Base-by-base conservation (phyloP, 1,140 invertebrate species). In the Trachelipus rathkii region DNA sequence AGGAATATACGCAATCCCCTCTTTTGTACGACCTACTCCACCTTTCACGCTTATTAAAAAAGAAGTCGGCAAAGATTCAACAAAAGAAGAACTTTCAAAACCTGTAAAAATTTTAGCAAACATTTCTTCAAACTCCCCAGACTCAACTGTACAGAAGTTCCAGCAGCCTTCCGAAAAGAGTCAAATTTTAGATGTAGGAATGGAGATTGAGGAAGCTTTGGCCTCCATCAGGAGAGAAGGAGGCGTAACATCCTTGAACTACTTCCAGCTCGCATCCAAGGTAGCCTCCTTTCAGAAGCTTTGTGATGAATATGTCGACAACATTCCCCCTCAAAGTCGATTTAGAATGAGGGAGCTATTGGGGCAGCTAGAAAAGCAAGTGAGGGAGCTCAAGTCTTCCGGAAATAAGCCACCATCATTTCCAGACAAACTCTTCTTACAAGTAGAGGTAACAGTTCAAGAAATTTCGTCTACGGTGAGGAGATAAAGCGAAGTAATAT, bases 341-440 rank as follows among this genome's bases (percentile, higher is more conserved):
- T 95, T 97, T 84, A 93, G 95, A 81, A 91, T 95, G 82, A 90
- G 93, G 10, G 94, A 96, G 83, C 86, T 96, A 73, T 88, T 96
- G 5, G 90, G 91, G 0, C 87, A 91, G 10, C 86, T 97, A 24
- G 94, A 96, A 83, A 87, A 88, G 2, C 92, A 95, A 83, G 92
- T 92, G 23, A 88, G 92, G 78, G 89, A 90, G 81, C 83, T 95
- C 74, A 88, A 92, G 50, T 60, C 50, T 15, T 60, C 50, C 2
- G 50, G 50, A 60, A 60, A 60, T 19, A 60, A 60, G 8, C 50
- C 50, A 15, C 50, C 50, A 15, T 60, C 50, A 2, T 19, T 15
- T 19, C 50, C 50, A 60, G 50, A 60, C 50, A 60, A 60, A 8
- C 50, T 60, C 50, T 60, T 60, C 50, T 60, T 19, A 13, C 50